Base-by-base conservation (phyloP, 2,797 vertebrate species). In the Morelia viridis region DNA sequence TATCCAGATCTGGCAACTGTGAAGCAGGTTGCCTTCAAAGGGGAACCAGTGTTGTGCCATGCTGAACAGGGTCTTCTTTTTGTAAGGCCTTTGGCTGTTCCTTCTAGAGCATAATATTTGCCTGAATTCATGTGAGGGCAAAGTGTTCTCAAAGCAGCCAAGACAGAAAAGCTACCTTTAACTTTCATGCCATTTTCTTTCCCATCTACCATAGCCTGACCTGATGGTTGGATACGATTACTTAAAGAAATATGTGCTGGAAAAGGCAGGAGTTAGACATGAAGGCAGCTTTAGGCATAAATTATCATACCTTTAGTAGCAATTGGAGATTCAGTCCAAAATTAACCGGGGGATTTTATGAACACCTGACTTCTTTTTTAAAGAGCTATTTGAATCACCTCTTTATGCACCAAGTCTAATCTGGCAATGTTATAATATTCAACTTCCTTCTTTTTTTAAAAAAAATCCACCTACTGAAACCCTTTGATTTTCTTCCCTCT, bases 391-490 rank as follows among this genome's bases (percentile, higher is more conserved):
- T 95, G 97, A 97, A 96, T 95, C 96, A 90, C n/a, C 95, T 92
- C 93, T 95, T 96, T 94, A 94, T 94, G 90, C 56, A 83, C 88
- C 88, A 95, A 95, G 88, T 80, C 91, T 93, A 92, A 56, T 11
- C 68, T 93, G 95, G 94, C 96, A 96, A 96, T 94, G 95, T 95
- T 96, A 95, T 93, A 83, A 94, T 93, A 95, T 93, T 92, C 94
- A 96, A 92, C 92, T 93, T 96, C 35, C 71, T 80, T 94, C 91
- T 92, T 91, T 96, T 83, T 96, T 94, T 94, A 60, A 41, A 41
- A 41, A 41, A 41, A 41, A 95, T 96, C 95, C 96, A 96, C 95
- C 93, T 96, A 96, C 97, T 97, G 97, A 97, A 97, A 96, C 28
- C 84, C 92, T 95, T 96, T 95, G 95, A 96, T 95, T 94, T 87